phyloP scores from a whole-genome alignment of 2,888 invertebrate species.

The Spodoptera exigua region DNA sequence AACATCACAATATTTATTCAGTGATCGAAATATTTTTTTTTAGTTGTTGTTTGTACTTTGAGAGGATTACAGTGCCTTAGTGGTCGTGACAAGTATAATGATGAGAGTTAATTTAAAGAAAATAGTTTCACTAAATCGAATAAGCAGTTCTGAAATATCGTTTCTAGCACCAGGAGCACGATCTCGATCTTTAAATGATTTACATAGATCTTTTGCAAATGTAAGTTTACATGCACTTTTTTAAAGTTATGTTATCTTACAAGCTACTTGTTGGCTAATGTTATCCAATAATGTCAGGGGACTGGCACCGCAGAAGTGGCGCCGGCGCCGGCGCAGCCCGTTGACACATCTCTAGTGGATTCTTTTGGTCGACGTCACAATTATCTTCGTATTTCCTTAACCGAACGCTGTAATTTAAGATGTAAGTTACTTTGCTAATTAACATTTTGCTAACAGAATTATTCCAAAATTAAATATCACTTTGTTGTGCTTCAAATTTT shows the following conservation, averaged over 20 bases:
- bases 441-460: too few species aligned
- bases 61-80: too few species aligned
- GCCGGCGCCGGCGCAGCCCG: conserved; percentile 17
- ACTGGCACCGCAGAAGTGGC: conserved; percentile 16
- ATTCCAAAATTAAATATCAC: conserved; percentile 7
- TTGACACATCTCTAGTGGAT: conserved; percentile 91
- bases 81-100: conserved; percentile 15
- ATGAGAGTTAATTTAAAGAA: conserved; percentile 44
- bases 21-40: too few species aligned
- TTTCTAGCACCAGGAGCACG: conserved; percentile 20
- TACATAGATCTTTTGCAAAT: conserved; percentile 37
- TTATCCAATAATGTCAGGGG: conserved; percentile 25
- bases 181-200: conserved; percentile 7
- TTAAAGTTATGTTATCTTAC: too few species aligned
- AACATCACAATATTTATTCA: too few species aligned
- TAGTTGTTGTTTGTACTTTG: too few species aligned
- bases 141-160: conserved; percentile 31
- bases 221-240: conserved; percentile 23
- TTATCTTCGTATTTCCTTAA: conserved; percentile 98
- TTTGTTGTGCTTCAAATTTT: too few species aligned
- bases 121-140: conserved; percentile 39
- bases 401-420: conserved; percentile 98
- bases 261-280: background rate
- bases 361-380: conserved; percentile 96
- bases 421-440: conserved; percentile 90